These are phyloP conservation scores for Desmodus rotundus DNA, from an alignment of 2,113 vertebrate species.

Conservation along the genomic window DNA sequence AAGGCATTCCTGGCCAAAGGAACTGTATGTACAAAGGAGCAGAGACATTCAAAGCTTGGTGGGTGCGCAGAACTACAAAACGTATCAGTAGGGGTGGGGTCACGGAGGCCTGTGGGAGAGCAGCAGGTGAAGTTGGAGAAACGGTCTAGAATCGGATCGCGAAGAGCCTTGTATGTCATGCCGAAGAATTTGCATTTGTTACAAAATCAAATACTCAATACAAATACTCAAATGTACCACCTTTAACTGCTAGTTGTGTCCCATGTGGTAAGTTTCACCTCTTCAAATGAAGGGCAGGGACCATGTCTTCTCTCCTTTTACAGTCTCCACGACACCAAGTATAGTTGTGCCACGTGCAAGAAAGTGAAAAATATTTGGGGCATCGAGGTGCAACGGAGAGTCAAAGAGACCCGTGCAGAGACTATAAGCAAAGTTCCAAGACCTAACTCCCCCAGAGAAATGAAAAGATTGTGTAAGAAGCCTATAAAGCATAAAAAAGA, in stretches of 20 bases:
- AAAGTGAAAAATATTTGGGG: not conserved
- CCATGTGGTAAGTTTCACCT: not conserved
- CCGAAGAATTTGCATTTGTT: not conserved
- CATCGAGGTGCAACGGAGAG: not conserved
- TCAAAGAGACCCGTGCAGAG: not conserved
- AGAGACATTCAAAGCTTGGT: not conserved
- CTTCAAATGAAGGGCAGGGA: not conserved
- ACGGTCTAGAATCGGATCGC: not conserved
- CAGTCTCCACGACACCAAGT: not conserved
- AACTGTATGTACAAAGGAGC: not conserved
- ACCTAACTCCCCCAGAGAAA: not conserved
- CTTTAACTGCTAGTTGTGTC: not conserved
- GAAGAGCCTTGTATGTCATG: not conserved
- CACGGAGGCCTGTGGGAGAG: not conserved
- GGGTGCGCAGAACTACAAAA: not conserved
- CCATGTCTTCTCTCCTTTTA: not conserved
- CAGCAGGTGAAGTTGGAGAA: not conserved
- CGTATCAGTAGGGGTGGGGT: not conserved
- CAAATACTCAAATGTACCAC: not conserved
- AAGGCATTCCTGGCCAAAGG: not conserved
- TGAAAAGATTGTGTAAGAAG: not conserved
- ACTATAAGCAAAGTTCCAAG: not conserved
- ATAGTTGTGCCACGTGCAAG: not conserved
- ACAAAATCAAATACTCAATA: not conserved
- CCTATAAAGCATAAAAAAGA: not conserved